These are phyloP conservation scores for Epiblema foenella DNA, from an alignment of 2,888 invertebrate genomes.

Conservation along the genomic window DNA sequence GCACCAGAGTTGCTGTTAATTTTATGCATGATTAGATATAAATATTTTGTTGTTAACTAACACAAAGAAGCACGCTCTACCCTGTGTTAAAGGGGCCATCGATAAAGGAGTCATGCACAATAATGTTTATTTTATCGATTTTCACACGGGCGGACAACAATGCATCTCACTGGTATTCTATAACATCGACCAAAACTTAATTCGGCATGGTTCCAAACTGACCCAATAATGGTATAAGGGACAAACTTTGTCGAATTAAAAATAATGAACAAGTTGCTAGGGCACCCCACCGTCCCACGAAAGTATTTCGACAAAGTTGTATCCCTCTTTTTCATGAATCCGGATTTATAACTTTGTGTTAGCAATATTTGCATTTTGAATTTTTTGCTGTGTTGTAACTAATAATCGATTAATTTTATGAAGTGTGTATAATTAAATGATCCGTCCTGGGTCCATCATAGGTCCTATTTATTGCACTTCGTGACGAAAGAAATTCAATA, in stretches of 20 bases:
- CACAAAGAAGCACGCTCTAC: constrained; percentile 21
- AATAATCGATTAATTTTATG: constrained; percentile 76
- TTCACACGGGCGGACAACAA: constrained; percentile 77
- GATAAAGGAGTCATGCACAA: constrained; percentile 60
- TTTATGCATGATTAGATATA: constrained; percentile 19
- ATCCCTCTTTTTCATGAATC: constrained; percentile 62
- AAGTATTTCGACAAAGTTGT: constrained; percentile 74
- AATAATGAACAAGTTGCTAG: constrained; percentile 73
- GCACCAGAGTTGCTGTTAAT: background rate
- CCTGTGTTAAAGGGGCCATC: constrained; percentile 32
- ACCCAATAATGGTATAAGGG: constrained; percentile 69
- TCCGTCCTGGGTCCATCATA: constrained; percentile 45
- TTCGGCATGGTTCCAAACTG: constrained; percentile 70
- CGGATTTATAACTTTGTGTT: constrained; percentile 67
- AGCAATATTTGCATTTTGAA: constrained; percentile 57
- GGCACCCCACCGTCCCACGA: constrained; percentile 68
- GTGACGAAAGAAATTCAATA: constrained; percentile 29
- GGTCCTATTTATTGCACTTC: constrained; percentile 22
- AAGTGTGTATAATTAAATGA: constrained; percentile 73
- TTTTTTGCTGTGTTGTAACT: constrained; percentile 63
- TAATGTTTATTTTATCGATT: constrained; percentile 83
- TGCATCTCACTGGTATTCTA: constrained; percentile 65
- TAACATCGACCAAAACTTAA: constrained; percentile 55
- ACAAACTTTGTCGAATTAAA: constrained; percentile 78
- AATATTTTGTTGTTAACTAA: constrained; percentile 19